Base-by-base conservation (phyloP, 1,140 invertebrate species). In the Cataglyphis hispanica region DNA sequence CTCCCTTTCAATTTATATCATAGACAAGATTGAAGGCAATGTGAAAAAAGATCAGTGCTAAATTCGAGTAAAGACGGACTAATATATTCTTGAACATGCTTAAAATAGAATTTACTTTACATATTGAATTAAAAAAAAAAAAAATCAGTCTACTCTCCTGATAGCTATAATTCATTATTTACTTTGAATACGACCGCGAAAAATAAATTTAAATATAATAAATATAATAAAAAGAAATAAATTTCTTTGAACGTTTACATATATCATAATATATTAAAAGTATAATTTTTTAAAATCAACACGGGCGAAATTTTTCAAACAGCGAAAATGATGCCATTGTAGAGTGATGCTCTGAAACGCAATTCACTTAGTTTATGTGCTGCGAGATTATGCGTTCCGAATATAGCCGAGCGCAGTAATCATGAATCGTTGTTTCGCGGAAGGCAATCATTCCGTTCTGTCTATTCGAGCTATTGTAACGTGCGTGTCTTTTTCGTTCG, bases 351-450 rank as follows among this genome's bases (percentile, higher is more conserved):
- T 60, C 37, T 27, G 53, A 4, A 60, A 74, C 53, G 31, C 37
- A 61, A 40, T 61, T 25, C 78, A 72, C 50, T 74, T 83, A 74
- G 67, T 46, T 72, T 83, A 72, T 13, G 27, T 40, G 27, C 25
- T 74, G 19, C 8, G n/a, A 25, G 4, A 81, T 81, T 60, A 83
- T 61, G 37, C 67, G 40, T 61, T 83, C 78, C 67, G 67, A 83
- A 83, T 72, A 74, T 83, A 83, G 53, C 53, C 53, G 53, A 72
- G 67, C 34, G 53, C 25, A n/a, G 27, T 74, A 25, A 83, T 83
- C 78, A 11, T 22, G 78, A 74, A 74, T 83, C 67, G 37, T 70
- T 81, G 77, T 74, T 83, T 74, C 78, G 22, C 67, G 19, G 37
- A 61, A 61, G 37, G 53, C 56, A 74, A 74, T 83, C 56, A 74